These are phyloP conservation scores for Galerucella nymphaeae DNA, from an alignment of 2,888 invertebrate species.

Conservation along the genomic window DNA sequence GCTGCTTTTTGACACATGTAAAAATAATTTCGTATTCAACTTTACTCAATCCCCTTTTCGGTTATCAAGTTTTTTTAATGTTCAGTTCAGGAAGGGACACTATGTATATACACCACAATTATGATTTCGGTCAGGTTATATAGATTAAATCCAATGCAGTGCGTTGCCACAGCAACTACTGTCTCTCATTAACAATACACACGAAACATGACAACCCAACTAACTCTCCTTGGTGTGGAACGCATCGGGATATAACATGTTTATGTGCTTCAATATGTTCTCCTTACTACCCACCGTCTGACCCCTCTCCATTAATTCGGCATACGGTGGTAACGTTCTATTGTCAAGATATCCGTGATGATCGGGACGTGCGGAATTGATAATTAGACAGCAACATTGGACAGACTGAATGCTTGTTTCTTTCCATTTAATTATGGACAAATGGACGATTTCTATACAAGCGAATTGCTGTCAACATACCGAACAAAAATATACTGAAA, in stretches of 20 bases:
- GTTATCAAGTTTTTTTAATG: too few relatives aligned
- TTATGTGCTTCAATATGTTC: conserved; percentile 1
- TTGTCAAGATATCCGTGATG: conserved; percentile 4
- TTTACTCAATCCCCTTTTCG: too few relatives aligned
- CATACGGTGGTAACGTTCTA: conserved; percentile 4
- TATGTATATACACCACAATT: background rate
- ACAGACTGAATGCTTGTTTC: background rate
- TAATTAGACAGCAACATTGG: background rate
- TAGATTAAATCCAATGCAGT: background rate
- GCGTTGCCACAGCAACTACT: conserved; percentile 11
- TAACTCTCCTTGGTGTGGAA: conserved; percentile 16
- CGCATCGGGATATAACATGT: conserved; percentile 9
- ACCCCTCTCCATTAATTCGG: background rate
- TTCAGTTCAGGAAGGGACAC: background rate
- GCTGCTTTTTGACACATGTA: too few relatives aligned
- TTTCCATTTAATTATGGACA: background rate
- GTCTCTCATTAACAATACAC: conserved; percentile 4
- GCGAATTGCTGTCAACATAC: too few relatives aligned
- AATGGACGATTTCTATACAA: too few relatives aligned
- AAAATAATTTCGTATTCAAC: too few relatives aligned
- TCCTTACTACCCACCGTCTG: background rate
- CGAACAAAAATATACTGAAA: too few relatives aligned
- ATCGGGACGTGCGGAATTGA: conserved; percentile 13
- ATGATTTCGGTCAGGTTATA: background rate
- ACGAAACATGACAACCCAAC: background rate